Evolutionary conservation across 2,888 invertebrate species (phyloP).

Genomic region (Girardia tigrina): DNA sequence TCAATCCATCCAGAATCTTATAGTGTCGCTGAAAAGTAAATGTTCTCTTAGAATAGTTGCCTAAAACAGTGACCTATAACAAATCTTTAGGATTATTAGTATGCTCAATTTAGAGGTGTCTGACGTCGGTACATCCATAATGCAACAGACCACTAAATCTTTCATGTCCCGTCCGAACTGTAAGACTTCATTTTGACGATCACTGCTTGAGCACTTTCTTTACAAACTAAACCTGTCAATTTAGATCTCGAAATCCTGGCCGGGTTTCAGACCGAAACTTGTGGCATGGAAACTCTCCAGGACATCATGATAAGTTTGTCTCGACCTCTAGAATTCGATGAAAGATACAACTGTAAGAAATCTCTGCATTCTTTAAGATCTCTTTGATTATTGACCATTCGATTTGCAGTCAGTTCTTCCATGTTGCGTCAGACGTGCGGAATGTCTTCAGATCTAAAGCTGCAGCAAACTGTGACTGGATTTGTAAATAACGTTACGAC

Average conservation of each 20-base stretch:
- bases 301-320: not conserved
- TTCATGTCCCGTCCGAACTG: not conserved
- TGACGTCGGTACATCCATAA: not conserved
- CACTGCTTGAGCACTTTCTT: not conserved
- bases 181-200: not conserved
- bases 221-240: not conserved
- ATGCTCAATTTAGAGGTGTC: not conserved
- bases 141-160: not conserved
- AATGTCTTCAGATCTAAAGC: not conserved
- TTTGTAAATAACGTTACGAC: not conserved
- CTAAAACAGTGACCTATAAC: not conserved
- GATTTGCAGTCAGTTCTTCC: not conserved
- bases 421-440: not conserved
- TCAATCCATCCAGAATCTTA: conserved; percentile 87
- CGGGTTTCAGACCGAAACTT: not conserved
- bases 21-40: conserved; percentile 55
- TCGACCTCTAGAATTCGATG: not conserved
- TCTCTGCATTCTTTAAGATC: not conserved
- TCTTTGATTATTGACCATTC: not conserved
- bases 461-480: not conserved
- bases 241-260: not conserved
- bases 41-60: not conserved
- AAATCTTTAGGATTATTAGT: not conserved
- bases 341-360: not conserved
- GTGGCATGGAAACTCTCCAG: not conserved